Evolutionary conservation across 1,140 invertebrate genomes (phyloP), one percentile per base, ranked within the genome.

Genomic region (Ctenoplectra terminalis): DNA sequence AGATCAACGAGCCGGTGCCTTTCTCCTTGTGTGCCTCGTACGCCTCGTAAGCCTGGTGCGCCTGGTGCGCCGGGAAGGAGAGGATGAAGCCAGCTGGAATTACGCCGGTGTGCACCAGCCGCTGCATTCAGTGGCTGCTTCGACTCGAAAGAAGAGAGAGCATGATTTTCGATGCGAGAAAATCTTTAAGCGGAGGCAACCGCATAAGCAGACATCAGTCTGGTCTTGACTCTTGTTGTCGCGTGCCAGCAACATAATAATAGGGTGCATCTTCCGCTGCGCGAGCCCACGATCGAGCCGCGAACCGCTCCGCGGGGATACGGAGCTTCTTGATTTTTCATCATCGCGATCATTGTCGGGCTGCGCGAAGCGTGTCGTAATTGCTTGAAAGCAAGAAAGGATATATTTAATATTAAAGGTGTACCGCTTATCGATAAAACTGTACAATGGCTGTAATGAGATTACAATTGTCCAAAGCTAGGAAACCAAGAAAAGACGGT

Each of bases 131-230:
- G 67, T 83, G 50, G 76, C 81, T 63, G 61, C 56, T 56, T 80
- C 54, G 63, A 40, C 20, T 77, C 40, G 78, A 87, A 87, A 84
- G 43, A 73, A 58, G 72, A 37, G 76, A 54, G 67, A 34, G 20
- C 75, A 34, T 61, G 75, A 80, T 79, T 86, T 83, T 70, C 48
- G 66, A 83, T 80, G 73, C 64, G 76, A 82, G 46, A 81, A 43
- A 40, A 66, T 54, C 54, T 63, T 73, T 70, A 69, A 64, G 48
- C 58, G 58, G 48, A 13, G n/a, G 6, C 69, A 64, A 54, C 29
- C 58, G 43, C 69, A 37, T 52, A 61, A 79, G 67, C 66, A 71
- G 37, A 58, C 63, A 46, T 48, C 63, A 58, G 63, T 58, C 52
- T 56, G 50, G 31, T 70, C 40, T 46, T 79, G 46, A 56, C 11